Conservation (phyloP, 1,140 invertebrate genomes). For the Maniola jurtina region DNA sequence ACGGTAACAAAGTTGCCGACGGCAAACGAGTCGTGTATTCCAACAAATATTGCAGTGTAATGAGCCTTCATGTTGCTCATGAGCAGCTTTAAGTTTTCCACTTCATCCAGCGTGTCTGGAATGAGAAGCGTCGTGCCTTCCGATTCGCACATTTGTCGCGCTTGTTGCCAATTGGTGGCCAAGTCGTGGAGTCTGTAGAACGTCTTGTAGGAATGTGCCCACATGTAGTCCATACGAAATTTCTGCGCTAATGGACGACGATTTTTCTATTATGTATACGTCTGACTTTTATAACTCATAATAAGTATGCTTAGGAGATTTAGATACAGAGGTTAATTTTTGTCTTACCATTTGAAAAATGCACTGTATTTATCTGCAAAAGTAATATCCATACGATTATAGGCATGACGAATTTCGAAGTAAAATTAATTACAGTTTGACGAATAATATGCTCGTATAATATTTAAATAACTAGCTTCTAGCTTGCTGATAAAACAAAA, state of each 20-base stretch:
- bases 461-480: too few relatives aligned
- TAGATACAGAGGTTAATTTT: not conserved
- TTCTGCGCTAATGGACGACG: slow-evolving; percentile 42
- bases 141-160: slow-evolving; percentile 55
- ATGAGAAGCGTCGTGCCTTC: slow-evolving; percentile 54
- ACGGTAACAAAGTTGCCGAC: slow-evolving; percentile 53
- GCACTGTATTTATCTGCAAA: not conserved
- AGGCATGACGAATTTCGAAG: not conserved
- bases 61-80: slow-evolving; percentile 62
- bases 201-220: slow-evolving; percentile 51
- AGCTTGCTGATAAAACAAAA: too few relatives aligned
- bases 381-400: slow-evolving; percentile 6
- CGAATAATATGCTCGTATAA: not conserved
- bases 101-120: slow-evolving; percentile 51
- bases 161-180: slow-evolving; percentile 53
- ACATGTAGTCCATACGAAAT: slow-evolving; percentile 60
- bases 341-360: slow-evolving; percentile 18
- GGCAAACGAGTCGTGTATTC: slow-evolving; percentile 55
- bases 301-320: not conserved
- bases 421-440: not conserved
- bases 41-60: slow-evolving; percentile 55
- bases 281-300: not conserved
- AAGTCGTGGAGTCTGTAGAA: slow-evolving; percentile 56
- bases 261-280: not conserved
- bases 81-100: slow-evolving; percentile 57